A percentile compares a stretch with the other conserved stretches of the same genome.
These are phyloP conservation scores for Cavia porcellus DNA, from an alignment of 2,113 vertebrate species.

Conservation along the genomic window DNA sequence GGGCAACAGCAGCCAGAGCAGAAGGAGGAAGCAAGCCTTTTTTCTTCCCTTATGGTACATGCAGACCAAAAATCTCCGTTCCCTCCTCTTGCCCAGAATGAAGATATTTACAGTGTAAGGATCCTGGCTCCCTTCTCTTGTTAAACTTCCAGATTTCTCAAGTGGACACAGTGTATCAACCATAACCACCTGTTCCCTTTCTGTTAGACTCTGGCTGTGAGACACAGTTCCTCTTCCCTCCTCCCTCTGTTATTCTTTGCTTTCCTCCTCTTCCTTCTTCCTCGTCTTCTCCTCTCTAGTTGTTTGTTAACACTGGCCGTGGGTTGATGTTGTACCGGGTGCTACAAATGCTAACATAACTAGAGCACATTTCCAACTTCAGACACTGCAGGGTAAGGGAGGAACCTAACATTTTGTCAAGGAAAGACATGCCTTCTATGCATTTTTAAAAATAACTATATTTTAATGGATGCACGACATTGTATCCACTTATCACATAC, in stretches of 20 bases:
- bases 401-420: neutral
- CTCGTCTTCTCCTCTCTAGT: neutral
- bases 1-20: no score
- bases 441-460: neutral
- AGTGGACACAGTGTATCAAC: no score
- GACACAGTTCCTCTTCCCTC: neutral
- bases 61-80: no score
- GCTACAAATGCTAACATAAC: neutral
- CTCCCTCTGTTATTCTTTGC: neutral
- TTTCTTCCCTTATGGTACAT: no score
- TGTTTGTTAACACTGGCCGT: neutral
- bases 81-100: no score
- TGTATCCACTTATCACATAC: neutral
- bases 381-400: neutral
- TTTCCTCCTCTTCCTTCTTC: neutral
- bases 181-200: neutral
- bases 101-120: no score
- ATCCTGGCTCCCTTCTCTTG: no score
- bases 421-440: neutral
- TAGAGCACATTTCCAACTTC: neutral
- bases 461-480: neutral
- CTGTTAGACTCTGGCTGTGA: neutral
- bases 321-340: rapidly evolving
- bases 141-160: no score
- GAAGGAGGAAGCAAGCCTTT: no score